Base-by-base conservation (phyloP, 1,140 invertebrate genomes). In the Bombus consobrinus region DNA sequence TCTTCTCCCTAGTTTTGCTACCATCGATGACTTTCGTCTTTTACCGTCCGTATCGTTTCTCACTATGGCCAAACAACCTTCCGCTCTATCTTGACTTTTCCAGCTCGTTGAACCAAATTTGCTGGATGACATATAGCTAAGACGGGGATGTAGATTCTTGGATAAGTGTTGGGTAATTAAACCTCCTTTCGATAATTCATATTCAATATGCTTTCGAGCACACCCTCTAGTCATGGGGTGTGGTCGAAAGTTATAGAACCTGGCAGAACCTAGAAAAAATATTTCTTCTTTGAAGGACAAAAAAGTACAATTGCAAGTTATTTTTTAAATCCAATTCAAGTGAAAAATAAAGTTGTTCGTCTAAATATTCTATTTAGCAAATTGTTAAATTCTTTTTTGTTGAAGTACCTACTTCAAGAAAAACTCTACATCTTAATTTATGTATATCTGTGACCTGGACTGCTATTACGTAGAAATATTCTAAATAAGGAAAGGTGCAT, bases 251-350 rank as follows among this genome's bases (percentile, higher is more conserved):
- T 37, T 25, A 53, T 53, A 53, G 18, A 53, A 22, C 5, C 18
- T 53, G 43, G 4, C 0, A 18, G 15, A 47, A 47, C 13, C 15
- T 15, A 47, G 15, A 15, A 47, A 5, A 47, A 15, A 43, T 43
- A 43, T 43, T 22, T 53, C 47, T 53, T 53, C 18, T 6, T 22
- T 53, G 47, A 6, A 22, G 8, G 1, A 18, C 18, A 1, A 53
- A 22, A 2, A 22, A 6, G 47, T 2, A 18, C 1, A 22, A 2
- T 6, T 6, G 18, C 47, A 0, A 53, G 18, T 0, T 1, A 53
- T 18, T 22, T 53, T 22, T 53, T 8, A 18, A 22, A 53, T 53
- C 5, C 5, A 22, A 53, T 53, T 2, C 0, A 22, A 22, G 1
- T 53, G 47, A 53, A 22, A 22, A 53, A 53, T 53, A 0, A 53